phyloP scores from a whole-genome alignment of 2,113 vertebrate species.

The Solea solea region DNA sequence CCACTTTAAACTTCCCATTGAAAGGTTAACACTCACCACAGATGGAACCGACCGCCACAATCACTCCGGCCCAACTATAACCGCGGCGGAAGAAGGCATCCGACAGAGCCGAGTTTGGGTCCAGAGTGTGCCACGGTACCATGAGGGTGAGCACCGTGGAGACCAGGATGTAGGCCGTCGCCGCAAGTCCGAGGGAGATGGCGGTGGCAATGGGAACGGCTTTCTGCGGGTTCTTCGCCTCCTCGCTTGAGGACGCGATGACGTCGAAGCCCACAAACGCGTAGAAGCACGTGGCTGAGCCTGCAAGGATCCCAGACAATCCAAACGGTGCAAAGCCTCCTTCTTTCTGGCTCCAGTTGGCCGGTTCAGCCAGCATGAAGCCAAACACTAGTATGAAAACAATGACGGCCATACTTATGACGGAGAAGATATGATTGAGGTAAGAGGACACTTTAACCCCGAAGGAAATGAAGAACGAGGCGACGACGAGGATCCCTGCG shows the following conservation, averaged over 20 bases:
- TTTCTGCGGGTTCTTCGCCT: slow-evolving; percentile 90
- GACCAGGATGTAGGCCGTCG: slow-evolving; percentile 89
- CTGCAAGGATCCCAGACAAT: slow-evolving; percentile 91
- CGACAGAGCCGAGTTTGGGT: slow-evolving; percentile 90
- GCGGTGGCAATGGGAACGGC: slow-evolving; percentile 90
- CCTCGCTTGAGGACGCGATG: slow-evolving; percentile 94
- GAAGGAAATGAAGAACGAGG: slow-evolving; percentile 90
- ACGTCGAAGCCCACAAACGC: slow-evolving; percentile 97
- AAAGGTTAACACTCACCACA: slow-evolving; percentile 86
- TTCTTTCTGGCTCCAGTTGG: slow-evolving; percentile 88
- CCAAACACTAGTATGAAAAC: slow-evolving; percentile 92
- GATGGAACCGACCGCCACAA: slow-evolving; percentile 93
- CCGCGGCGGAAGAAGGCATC: slow-evolving; percentile 95
- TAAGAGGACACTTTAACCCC: slow-evolving; percentile 94
- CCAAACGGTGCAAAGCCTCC: slow-evolving; percentile 93
- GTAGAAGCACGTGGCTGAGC: slow-evolving; percentile 95
- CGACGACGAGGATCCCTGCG: slow-evolving; percentile 86
- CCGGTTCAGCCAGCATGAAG: slow-evolving; percentile 87
- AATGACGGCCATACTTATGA: slow-evolving; percentile 87
- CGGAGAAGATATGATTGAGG: slow-evolving; percentile 93
- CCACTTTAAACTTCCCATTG: neutral
- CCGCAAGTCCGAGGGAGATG: slow-evolving; percentile 87
- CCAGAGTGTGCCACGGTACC: slow-evolving; percentile 92
- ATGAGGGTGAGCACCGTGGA: slow-evolving; percentile 92
- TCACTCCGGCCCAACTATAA: slow-evolving; percentile 92